Conservation (phyloP, 2,113 vertebrate genomes). For the Balaeniceps rex region DNA sequence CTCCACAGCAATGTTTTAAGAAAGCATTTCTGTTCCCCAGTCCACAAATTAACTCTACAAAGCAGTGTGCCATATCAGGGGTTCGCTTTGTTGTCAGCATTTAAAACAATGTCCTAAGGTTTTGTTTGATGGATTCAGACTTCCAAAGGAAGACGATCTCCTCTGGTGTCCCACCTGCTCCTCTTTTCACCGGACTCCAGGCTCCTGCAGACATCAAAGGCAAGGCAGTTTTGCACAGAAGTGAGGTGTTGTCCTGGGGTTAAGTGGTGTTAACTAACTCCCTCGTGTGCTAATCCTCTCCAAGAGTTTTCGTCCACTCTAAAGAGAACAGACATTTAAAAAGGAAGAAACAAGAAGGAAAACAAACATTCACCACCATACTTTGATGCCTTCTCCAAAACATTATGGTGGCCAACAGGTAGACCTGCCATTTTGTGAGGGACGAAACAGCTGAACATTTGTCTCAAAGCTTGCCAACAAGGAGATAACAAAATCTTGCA, state of each 20-base stretch:
- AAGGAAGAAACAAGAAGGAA: neutral
- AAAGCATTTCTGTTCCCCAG: neutral
- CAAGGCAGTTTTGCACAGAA: neutral
- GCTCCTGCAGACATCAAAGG: neutral
- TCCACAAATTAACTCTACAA: neutral
- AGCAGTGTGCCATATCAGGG: neutral
- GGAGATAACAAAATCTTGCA: too few species aligned
- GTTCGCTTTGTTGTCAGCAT: neutral
- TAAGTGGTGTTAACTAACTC: neutral
- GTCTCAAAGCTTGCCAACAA: too few species aligned
- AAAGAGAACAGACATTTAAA: neutral
- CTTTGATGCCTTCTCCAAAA: neutral
- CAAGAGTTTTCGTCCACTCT: neutral
- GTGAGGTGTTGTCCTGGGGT: neutral
- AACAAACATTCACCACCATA: neutral
- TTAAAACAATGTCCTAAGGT: neutral
- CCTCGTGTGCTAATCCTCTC: fast-evolving
- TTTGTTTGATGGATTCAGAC: neutral
- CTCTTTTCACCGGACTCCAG: neutral
- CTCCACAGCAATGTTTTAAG: neutral
- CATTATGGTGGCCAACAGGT: neutral
- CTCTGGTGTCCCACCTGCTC: neutral
- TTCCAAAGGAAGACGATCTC: neutral
- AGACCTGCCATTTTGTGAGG: neutral
- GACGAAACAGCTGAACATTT: too few species aligned